Base-by-base conservation (phyloP, 2,797 vertebrate species). In the Cryptoblepharus egeriae region DNA sequence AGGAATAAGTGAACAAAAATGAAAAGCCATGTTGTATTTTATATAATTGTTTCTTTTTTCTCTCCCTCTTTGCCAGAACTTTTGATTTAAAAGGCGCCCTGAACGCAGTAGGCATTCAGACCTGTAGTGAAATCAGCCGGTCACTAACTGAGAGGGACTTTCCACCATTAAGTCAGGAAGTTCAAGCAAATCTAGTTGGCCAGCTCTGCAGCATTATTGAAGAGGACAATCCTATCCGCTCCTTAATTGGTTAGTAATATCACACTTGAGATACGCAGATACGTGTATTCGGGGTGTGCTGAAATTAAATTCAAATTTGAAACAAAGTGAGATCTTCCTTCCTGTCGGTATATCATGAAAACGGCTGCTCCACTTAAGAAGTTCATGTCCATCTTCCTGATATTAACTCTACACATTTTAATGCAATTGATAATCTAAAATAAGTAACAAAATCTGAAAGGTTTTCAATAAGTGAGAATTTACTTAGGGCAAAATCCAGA, bases 61-160 rank as follows among this genome's bases (percentile, higher is more conserved):
- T n/a, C 3, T 7, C 55, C 92, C 49, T 92, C 75, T 91, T 73
- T 92, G 91, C 1, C 96, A 98, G 95, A 82, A 92, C 82, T 77
- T 97, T 97, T 91, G 96, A 98, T 88, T 86, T 97, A 77, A 95
- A 96, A 77, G 97, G 98, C 85, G 94, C 96, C 86, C 94, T 99
- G 75, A 93, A 94, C 91, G 94, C 94, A 30, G 88, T 97, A 69
- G 96, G 96, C 64, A 85, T 93, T 82, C 97, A 98, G 92, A 95
- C 97, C 87, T 98, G 97, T 92, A 95, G 87, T 77, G 97, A 97
- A 92, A 92, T 98, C 89, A 98, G 97, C 93, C 97, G 95, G 91
- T 97, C 96, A 81, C 89, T 99, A 81, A 92, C 88, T 7, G 97
- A 97, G 91, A 96, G 97, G 91, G 92, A 78, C 75, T 96, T 97